These are phyloP conservation scores for Yponomeuta malinellus DNA, from an alignment of 2,888 invertebrate genomes.

Conservation along the genomic window DNA sequence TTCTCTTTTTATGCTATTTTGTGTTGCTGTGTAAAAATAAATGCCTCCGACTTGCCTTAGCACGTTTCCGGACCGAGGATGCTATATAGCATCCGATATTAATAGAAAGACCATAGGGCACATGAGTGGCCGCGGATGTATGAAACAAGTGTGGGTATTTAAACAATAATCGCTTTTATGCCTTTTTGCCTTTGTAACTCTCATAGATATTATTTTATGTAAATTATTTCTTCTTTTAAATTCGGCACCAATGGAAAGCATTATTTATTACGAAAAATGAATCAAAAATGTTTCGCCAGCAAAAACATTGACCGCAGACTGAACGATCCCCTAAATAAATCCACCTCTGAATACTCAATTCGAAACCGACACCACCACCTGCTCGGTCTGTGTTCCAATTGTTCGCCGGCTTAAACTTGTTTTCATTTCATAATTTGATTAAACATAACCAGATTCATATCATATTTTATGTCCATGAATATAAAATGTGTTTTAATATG, in stretches of 20 bases:
- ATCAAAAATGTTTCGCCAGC: conserved; percentile 6
- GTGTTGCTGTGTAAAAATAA: conserved; percentile 18
- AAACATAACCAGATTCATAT: conserved; percentile 1
- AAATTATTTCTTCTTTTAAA: no score
- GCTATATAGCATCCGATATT: no score
- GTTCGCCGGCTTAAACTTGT: conserved; percentile 1
- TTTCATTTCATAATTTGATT: conserved; percentile 1
- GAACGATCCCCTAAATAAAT: conserved; percentile 71
- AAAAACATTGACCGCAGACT: conserved; percentile 69
- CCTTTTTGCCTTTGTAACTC: no score
- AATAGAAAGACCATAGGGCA: no score
- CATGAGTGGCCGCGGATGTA: no score
- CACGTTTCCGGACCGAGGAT: no score
- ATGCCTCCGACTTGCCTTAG: conserved; percentile 19
- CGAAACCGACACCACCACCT: conserved; percentile 33
- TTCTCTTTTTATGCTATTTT: conserved; percentile 44
- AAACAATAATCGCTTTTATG: no score
- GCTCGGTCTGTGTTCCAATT: conserved; percentile 3
- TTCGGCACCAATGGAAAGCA: conserved; percentile 8
- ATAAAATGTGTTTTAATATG: neutral
- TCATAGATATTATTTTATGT: no score
- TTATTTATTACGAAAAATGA: conserved; percentile 2
- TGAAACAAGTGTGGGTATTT: no score
- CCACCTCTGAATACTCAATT: conserved; percentile 60
- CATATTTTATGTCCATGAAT: conserved; percentile 3